Evolutionary conservation across 1,140 invertebrate species (phyloP).

Genomic region (Neodiprion virginianus): DNA sequence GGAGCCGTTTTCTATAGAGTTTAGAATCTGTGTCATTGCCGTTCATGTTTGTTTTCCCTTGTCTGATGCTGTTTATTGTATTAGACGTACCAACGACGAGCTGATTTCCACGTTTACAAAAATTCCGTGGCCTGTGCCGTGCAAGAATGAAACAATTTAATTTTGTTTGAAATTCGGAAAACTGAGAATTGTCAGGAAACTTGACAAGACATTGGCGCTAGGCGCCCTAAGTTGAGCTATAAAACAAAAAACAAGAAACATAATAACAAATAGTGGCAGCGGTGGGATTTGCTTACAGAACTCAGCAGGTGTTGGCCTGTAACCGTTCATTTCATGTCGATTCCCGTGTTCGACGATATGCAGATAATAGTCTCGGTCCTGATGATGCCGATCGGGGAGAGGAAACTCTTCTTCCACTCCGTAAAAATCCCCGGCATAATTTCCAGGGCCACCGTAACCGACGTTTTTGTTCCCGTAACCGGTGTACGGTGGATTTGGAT

Average conservation of each 20-base stretch:
- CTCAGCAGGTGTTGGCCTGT: background rate
- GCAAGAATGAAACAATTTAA: background rate
- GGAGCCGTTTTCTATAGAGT: slow-evolving; percentile 31
- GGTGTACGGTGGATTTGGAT: background rate
- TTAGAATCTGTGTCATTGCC: slow-evolving; percentile 49
- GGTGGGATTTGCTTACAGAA: background rate
- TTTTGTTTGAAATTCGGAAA: background rate
- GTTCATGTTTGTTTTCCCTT: slow-evolving; percentile 27
- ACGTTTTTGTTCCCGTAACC: background rate
- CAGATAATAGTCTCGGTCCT: slow-evolving; percentile 19
- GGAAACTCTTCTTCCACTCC: background rate
- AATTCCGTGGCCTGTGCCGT: background rate
- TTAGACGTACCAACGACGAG: background rate
- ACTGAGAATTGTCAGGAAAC: background rate
- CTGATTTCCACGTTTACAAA: background rate
- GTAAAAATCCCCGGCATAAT: background rate
- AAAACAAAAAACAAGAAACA: too few relatives aligned
- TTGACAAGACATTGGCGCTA: too few relatives aligned
- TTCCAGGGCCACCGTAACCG: background rate
- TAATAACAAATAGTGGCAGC: too few relatives aligned
- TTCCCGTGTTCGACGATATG: slow-evolving; percentile 19
- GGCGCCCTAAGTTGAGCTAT: too few relatives aligned
- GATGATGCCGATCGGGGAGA: background rate
- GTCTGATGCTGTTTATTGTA: slow-evolving; percentile 15
- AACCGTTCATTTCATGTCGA: background rate